Evolutionary conservation across 2,113 vertebrate species (phyloP).

Genomic region (Helogale parvula): DNA sequence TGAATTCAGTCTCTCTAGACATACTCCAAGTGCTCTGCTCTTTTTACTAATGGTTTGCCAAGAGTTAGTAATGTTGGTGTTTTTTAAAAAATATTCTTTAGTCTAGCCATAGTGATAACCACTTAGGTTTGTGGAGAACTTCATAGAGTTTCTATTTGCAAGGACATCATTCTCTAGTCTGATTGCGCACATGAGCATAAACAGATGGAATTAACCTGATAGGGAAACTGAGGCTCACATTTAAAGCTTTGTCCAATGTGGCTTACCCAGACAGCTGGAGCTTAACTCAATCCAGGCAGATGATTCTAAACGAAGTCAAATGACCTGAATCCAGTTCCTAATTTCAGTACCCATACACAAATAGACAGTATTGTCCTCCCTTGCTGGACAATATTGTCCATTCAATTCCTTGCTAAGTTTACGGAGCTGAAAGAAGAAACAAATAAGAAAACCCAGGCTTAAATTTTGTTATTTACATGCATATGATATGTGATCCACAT

Average conservation of each 20-base stretch:
- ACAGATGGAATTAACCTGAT: not conserved
- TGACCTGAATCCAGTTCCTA: not conserved
- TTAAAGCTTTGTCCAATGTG: not conserved
- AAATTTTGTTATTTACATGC: not conserved
- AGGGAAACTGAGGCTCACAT: not conserved
- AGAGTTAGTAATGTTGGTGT: not conserved
- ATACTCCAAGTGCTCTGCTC: not conserved
- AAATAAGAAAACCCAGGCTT: not conserved
- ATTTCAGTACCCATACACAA: not conserved
- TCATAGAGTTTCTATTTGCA: not conserved
- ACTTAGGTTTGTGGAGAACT: not conserved
- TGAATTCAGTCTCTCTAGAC: not conserved
- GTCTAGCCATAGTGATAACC: not conserved
- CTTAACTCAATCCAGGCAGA: not conserved
- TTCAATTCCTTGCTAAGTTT: not conserved
- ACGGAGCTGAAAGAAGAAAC: not conserved
- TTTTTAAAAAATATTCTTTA: not conserved
- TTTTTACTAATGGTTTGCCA: not conserved
- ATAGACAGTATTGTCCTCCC: not conserved
- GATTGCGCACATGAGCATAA: fast-evolving
- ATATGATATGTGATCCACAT: not conserved
- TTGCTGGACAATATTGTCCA: not conserved
- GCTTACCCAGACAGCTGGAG: not conserved
- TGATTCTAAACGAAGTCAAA: not conserved
- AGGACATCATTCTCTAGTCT: not conserved